Evolutionary conservation across 2,888 invertebrate species (phyloP), one percentile per base, ranked within the genome.

Genomic region (Calameuta idolon): DNA sequence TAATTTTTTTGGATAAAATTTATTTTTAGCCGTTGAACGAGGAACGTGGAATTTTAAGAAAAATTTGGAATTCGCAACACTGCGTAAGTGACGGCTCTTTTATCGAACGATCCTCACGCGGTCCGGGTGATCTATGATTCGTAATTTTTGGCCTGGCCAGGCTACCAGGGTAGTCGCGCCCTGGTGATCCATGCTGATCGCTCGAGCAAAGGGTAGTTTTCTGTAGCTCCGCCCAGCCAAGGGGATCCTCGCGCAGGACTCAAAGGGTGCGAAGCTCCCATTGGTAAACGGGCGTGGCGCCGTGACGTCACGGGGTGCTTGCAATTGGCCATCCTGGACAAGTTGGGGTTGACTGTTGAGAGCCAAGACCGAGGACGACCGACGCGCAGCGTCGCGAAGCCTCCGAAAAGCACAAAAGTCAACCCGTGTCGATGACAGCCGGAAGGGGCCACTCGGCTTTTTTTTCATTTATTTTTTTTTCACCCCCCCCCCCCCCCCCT

Each of bases 51-150:
- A 1, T 5, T 4, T 23, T 55, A 9, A n/a, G n/a, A n/a, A 2
- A 23, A 55, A 15, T 40, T 5, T 40, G 15, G 3, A 40, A 40
- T 40, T 40, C 2, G 15, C 23, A 40, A 23, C 55, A 55, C 55
- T 55, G 23, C 23, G 9, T 55, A 23, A 23, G 9, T 23, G 55
- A 23, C 23, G 23, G 55, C 23, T 55, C 1, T 79, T 79, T 81
- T 71, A 78, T 78, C 73, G 78, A 76, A 75, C 78, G 78, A 76
- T 78, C 33, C 77, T 82, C 81, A 77, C 82, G 80, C 79, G 75
- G 76, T 83, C 82, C 83, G 76, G 81, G 85, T 87, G 86, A 88
- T 87, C 87, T 86, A 86, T 88, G 85, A 84, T 85, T 86, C 83
- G 81, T 87, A 85, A 87, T 87, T 88, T 87, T 86, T 84, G 83